Base-by-base conservation (phyloP, 2,888 invertebrate species). In the Heliconius erato region DNA sequence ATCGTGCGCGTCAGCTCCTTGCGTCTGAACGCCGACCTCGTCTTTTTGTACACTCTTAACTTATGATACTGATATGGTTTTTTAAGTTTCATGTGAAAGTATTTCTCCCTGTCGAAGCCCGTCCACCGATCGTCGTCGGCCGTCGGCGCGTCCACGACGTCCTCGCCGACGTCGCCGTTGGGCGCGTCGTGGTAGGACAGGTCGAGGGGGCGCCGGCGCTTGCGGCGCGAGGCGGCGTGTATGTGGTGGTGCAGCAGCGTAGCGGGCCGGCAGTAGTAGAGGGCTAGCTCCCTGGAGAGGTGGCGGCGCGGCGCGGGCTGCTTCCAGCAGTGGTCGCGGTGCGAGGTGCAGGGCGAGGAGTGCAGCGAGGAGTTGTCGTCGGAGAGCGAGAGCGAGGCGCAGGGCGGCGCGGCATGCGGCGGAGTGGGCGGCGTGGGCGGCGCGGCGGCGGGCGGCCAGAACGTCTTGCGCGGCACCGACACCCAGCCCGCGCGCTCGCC, bases 301-400 rank as follows among this genome's bases (percentile, higher is more conserved):
- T 97, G 97, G 86, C 97, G 97, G 88, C 97, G 97, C 83, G 98
- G 98, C 87, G 97, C 96, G 86, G 97, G 96, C 94, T 98, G 98
- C 94, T 98, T 98, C 98, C 98, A 98, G 91, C 98, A 98, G 95
- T 98, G 98, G 94, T 98, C 98, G 88, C 98, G 97, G 94, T 98
- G 98, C 87, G 87, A 87, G 82, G 87, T 84, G 98, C 98, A 98
- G 85, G 98, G 98, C 90, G 98, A 98, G 87, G 98, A 98, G 93
- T 98, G 98, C 91, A 98, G 97, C 86, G 98, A 98, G 91, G 98
- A 98, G 95, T 98, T 98, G 94, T 98, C 98, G 96, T 98, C 98
- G 90, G 98, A 98, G 94, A 98, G 98, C 95, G 98, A 98, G 92
- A 98, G 97, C 87, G 98, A 98, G 90, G 97, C 97, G 94, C 91